These are phyloP conservation scores for Aporophyla lueneburgensis DNA, from an alignment of 2,888 invertebrate species.

Conservation along the genomic window DNA sequence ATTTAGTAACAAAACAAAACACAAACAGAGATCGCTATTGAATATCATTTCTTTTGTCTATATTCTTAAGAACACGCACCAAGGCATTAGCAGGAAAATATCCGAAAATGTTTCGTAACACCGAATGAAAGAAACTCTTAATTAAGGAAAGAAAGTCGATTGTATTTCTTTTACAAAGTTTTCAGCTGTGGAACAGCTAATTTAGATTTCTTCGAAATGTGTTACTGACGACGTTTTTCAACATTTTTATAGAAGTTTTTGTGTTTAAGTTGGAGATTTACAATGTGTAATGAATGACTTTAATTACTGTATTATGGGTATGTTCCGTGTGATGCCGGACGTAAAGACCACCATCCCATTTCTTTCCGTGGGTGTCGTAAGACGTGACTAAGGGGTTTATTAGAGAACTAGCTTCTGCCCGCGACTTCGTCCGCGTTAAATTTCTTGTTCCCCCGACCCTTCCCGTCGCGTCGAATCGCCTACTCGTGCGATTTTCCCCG, in stretches of 20 bases:
- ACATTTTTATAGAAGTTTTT: slow-evolving; percentile 29
- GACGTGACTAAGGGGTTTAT: no score
- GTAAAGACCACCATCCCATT: no score
- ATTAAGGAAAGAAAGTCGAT: slow-evolving; percentile 66
- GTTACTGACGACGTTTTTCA: slow-evolving; percentile 16
- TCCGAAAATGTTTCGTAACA: slow-evolving; percentile 63
- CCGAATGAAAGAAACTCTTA: slow-evolving; percentile 63
- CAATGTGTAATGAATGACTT: slow-evolving; percentile 30
- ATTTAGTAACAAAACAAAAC: slow-evolving; percentile 29
- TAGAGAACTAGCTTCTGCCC: no score
- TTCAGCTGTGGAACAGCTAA: slow-evolving; percentile 37
- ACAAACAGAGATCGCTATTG: slow-evolving; percentile 38
- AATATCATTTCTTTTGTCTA: slow-evolving; percentile 61
- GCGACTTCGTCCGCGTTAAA: no score
- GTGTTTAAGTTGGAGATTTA: background rate
- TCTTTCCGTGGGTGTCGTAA: no score
- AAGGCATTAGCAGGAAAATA: slow-evolving; percentile 69
- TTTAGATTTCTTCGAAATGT: slow-evolving; percentile 36
- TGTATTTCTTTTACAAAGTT: slow-evolving; percentile 52
- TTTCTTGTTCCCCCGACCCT: no score
- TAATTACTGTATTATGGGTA: slow-evolving; percentile 2
- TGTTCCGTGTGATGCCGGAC: no score
- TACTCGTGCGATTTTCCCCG: no score
- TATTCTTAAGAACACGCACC: slow-evolving; percentile 69
- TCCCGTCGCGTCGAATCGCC: no score